Percentiles rank a stretch among this genome's conserved stretches.
phyloP scores from a whole-genome alignment of 2,113 vertebrate genomes.

The Prietella phreatophila region DNA sequence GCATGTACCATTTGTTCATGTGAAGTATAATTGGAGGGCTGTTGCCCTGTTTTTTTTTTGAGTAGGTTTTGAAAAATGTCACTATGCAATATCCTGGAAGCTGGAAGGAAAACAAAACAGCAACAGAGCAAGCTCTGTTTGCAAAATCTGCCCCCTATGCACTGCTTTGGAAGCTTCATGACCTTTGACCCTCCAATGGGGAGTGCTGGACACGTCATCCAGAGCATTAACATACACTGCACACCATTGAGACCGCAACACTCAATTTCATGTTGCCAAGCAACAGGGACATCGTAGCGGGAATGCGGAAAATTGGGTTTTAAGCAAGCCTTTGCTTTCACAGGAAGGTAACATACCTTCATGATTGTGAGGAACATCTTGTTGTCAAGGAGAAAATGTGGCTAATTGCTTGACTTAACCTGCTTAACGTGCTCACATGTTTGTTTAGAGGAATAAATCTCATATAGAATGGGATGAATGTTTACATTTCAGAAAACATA shows the following conservation, averaged over 20 bases:
- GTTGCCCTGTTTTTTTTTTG: slow-evolving; percentile 21
- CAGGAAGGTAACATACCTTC: slow-evolving; percentile 31
- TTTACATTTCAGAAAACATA: background rate
- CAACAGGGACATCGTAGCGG: slow-evolving; percentile 47
- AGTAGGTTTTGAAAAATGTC: background rate
- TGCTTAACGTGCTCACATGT: background rate
- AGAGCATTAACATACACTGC: slow-evolving; percentile 50
- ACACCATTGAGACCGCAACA: slow-evolving; percentile 34
- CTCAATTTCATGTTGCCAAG: slow-evolving; percentile 53
- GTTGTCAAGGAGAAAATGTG: background rate
- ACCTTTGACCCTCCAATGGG: slow-evolving; percentile 17
- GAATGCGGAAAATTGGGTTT: slow-evolving; percentile 37
- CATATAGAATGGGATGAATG: background rate
- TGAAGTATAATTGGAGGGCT: slow-evolving; percentile 6
- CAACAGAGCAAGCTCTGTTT: slow-evolving; percentile 19
- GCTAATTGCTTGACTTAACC: background rate
- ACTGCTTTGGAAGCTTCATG: slow-evolving; percentile 23
- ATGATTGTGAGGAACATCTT: slow-evolving; percentile 6
- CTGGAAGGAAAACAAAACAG: background rate
- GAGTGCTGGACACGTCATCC: slow-evolving; percentile 33
- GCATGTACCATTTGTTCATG: slow-evolving; percentile 15
- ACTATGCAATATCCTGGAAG: slow-evolving; percentile 21
- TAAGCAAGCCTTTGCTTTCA: slow-evolving; percentile 23
- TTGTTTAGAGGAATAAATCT: background rate
- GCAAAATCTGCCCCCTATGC: slow-evolving; percentile 23